Percentiles rank a stretch among this genome's conserved stretches.
These are phyloP conservation scores for Macropus fuliginosus DNA, from an alignment of 2,797 vertebrate genomes.

Conservation along the genomic window DNA sequence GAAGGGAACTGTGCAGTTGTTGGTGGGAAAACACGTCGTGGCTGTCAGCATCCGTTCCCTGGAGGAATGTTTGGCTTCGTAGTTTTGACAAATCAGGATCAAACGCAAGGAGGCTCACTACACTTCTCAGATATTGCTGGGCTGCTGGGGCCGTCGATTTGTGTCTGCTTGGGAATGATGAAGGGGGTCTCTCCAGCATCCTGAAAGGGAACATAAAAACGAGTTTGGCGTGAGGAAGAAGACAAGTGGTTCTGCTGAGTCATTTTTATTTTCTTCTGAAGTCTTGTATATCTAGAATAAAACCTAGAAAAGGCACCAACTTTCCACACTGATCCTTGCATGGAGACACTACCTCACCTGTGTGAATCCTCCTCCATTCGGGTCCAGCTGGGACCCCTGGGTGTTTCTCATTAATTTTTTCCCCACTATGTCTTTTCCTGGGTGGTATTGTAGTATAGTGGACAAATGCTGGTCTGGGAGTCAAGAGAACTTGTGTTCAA, in stretches of 20 bases:
- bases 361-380: not conserved
- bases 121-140: not conserved
- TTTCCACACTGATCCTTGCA: not conserved
- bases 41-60: constrained; percentile 23
- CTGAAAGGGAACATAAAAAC: constrained; percentile 22
- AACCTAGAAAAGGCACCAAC: not conserved
- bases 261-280: not conserved
- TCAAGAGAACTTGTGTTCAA: not conserved
- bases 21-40: not conserved
- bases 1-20: not conserved
- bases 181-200: not conserved
- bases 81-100: constrained; percentile 56
- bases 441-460: not conserved
- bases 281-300: constrained; percentile 9
- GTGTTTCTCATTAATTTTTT: not conserved
- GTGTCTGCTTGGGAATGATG: not conserved
- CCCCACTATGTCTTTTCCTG: not conserved
- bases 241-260: not conserved
- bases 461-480: not conserved
- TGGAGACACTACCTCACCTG: not conserved
- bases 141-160: constrained; percentile 1
- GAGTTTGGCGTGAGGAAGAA: not conserved
- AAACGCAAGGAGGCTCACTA: constrained; percentile 32
- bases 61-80: constrained; percentile 52
- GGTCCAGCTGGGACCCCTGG: not conserved